Evolutionary conservation across 2,888 invertebrate genomes (phyloP).

Genomic region (Mayetiola destructor): DNA sequence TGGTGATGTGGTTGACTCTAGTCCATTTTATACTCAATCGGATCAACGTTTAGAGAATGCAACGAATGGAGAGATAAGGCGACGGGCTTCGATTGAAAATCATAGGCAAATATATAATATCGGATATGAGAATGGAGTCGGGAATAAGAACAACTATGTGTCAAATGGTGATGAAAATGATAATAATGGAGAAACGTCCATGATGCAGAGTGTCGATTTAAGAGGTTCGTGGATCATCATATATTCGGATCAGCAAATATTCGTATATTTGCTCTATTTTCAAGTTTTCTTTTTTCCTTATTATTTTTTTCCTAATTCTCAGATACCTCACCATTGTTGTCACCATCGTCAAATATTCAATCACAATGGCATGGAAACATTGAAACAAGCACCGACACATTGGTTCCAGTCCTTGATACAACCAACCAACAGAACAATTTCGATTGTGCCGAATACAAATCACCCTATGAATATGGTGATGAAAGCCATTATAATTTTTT

Average conservation of each 20-base stretch:
- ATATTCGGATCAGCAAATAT: neutral
- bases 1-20: conserved; percentile 12
- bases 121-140: conserved; percentile 6
- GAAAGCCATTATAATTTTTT: neutral
- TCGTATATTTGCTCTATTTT: neutral
- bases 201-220: conserved; percentile 26
- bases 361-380: conserved; percentile 28
- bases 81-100: neutral
- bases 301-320: neutral
- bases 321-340: conserved; percentile 14
- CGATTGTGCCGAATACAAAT: neutral
- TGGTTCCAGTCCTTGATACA: conserved; percentile 29
- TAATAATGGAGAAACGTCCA: conserved; percentile 18
- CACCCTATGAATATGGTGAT: neutral
- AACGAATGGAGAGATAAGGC: neutral
- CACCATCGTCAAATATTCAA: conserved; percentile 19
- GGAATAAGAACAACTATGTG: conserved; percentile 9
- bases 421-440: neutral
- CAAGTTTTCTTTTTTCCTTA: neutral
- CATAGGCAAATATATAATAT: neutral
- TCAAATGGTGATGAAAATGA: conserved; percentile 16
- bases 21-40: conserved; percentile 14
- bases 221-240: conserved; percentile 22
- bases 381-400: conserved; percentile 41
- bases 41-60: conserved; percentile 15